Conservation (phyloP, 2,888 invertebrate genomes). For the Mythimna impura region DNA sequence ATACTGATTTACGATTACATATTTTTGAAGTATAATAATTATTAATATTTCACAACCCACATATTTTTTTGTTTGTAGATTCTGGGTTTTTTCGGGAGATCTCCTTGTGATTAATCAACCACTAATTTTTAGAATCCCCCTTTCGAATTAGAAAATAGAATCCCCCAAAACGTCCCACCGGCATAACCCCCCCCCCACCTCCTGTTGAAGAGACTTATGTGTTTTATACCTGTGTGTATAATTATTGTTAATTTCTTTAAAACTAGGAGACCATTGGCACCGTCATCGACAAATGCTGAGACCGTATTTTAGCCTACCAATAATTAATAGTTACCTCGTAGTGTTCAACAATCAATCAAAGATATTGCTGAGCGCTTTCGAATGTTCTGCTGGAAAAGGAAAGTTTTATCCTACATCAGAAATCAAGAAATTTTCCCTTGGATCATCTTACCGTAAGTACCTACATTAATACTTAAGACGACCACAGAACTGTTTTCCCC, state of each 20-base stretch:
- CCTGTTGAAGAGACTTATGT: too few relatives aligned
- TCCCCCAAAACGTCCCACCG: too few relatives aligned
- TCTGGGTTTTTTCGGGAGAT: too few relatives aligned
- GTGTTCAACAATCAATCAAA: conserved; percentile 1
- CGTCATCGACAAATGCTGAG: background rate
- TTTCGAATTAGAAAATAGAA: too few relatives aligned
- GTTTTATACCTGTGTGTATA: too few relatives aligned
- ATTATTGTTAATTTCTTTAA: background rate
- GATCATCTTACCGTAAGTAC: background rate
- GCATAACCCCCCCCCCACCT: too few relatives aligned
- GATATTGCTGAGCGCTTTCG: background rate
- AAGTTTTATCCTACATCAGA: background rate
- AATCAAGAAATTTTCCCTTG: background rate
- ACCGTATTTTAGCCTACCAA: background rate
- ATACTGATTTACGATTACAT: too few relatives aligned
- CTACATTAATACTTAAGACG: too few relatives aligned
- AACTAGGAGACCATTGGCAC: conserved; percentile 2
- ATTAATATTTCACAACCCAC: too few relatives aligned
- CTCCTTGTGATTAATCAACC: too few relatives aligned
- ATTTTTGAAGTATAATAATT: too few relatives aligned
- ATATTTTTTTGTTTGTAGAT: too few relatives aligned
- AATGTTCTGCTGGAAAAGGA: background rate
- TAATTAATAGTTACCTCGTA: background rate
- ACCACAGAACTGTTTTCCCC: background rate
- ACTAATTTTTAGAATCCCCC: rapidly evolving